Percentiles rank a stretch among this genome's conserved stretches.
These are phyloP conservation scores for Larimichthys crocea DNA, from an alignment of 2,113 vertebrate species.

Conservation along the genomic window DNA sequence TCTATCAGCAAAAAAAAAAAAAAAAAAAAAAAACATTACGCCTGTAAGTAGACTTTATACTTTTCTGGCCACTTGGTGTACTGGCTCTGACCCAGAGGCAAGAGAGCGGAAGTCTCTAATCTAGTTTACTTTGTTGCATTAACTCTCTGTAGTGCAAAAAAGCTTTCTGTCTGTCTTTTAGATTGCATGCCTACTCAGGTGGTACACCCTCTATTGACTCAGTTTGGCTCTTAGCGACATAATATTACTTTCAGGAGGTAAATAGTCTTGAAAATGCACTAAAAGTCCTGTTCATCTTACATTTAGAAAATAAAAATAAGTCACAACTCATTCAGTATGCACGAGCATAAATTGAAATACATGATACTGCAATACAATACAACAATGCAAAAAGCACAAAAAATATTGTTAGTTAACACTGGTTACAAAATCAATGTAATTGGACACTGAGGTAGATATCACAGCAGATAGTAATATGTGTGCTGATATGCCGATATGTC, in stretches of 20 bases:
- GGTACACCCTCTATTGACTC: background rate
- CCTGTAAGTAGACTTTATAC: background rate
- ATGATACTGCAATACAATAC: background rate
- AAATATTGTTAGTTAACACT: background rate
- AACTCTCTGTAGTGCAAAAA: slow-evolving; percentile 7
- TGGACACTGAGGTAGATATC: background rate
- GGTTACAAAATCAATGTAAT: slow-evolving; percentile 1
- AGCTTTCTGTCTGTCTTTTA: background rate
- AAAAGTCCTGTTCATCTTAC: background rate
- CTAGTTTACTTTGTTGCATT: slow-evolving; percentile 11
- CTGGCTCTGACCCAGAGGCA: slow-evolving; percentile 11
- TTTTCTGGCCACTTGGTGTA: slow-evolving; percentile 1
- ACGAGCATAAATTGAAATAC: background rate
- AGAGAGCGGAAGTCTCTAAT: slow-evolving; percentile 24
- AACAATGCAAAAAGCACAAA: background rate
- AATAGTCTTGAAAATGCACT: background rate
- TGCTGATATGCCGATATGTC: slow-evolving; percentile 1
- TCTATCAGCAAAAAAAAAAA: background rate
- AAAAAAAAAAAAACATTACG: background rate
- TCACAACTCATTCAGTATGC: background rate
- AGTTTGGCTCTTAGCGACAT: background rate
- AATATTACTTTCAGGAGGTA: background rate
- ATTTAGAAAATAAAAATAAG: background rate
- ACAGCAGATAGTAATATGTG: background rate
- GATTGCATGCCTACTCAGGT: background rate